phyloP scores from a whole-genome alignment of 1,140 invertebrate genomes.

The Drosophila simulans region DNA sequence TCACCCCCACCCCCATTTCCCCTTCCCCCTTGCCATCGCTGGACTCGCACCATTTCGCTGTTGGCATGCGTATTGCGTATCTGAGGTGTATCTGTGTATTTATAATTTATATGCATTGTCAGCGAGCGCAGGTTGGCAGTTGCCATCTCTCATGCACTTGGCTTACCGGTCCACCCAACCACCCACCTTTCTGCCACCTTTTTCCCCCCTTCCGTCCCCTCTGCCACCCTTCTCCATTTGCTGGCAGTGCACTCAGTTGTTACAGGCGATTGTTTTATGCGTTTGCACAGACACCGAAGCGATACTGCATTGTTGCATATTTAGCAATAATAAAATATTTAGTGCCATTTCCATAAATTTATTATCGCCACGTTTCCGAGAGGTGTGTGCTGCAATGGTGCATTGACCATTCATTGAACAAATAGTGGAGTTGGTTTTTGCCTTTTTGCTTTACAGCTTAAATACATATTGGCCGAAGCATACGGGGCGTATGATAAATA shows the following conservation, averaged over 20 bases:
- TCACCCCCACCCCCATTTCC: not conserved
- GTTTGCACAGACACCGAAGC: constrained; percentile 46
- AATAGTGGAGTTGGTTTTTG: constrained; percentile 17
- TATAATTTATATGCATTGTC: constrained; percentile 80
- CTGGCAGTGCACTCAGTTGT: constrained; percentile 67
- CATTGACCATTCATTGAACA: constrained; percentile 21
- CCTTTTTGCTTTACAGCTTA: constrained; percentile 20
- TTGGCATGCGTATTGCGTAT: constrained; percentile 62
- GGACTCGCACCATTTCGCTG: constrained; percentile 21
- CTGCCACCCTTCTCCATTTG: constrained; percentile 24
- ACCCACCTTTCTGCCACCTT: not conserved
- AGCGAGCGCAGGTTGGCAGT: constrained; percentile 67
- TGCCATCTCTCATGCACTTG: constrained; percentile 37
- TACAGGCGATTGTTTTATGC: constrained; percentile 74
- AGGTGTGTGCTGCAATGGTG: not conserved
- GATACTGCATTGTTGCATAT: constrained; percentile 77
- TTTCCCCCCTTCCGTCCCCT: not conserved
- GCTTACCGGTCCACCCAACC: constrained; percentile 2
- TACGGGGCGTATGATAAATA: constrained; percentile 46
- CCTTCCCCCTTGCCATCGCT: not conserved
- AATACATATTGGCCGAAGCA: constrained; percentile 32
- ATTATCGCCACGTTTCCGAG: constrained; percentile 55
- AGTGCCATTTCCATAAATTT: constrained; percentile 80
- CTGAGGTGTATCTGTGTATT: constrained; percentile 70
- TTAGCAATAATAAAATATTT: constrained; percentile 83